phyloP scores from a whole-genome alignment of 1,140 invertebrate genomes.

The honey bee (Apis mellifera) region DNA sequence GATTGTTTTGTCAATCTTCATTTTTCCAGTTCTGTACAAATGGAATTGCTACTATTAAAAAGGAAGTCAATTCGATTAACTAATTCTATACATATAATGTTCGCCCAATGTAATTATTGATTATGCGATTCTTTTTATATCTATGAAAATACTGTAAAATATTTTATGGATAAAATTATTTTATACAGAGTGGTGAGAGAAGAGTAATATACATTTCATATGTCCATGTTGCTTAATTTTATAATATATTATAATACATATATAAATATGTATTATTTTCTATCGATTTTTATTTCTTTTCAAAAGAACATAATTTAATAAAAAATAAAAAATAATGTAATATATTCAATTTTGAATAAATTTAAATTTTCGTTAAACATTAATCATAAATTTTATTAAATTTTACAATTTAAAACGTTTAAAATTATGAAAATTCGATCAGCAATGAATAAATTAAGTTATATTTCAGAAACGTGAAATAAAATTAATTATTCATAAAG shows the following conservation, averaged over 20 bases:
- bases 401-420: too few relatives aligned
- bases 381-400: too few relatives aligned
- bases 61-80: neutral
- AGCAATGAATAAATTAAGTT: too few relatives aligned
- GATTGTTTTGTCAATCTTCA: neutral
- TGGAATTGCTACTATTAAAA: neutral
- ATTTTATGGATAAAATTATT: neutral
- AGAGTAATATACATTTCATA: neutral
- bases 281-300: too few relatives aligned
- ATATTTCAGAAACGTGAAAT: neutral
- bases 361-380: too few relatives aligned
- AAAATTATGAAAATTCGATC: too few relatives aligned
- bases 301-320: too few relatives aligned
- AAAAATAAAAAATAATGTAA: too few relatives aligned
- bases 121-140: neutral
- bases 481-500: neutral
- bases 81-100: neutral
- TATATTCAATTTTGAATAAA: too few relatives aligned
- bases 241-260: too few relatives aligned
- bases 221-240: too few relatives aligned
- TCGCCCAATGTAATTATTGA: neutral
- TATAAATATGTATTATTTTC: too few relatives aligned
- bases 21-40: neutral
- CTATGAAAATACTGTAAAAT: neutral
- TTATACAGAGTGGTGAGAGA: neutral